These are phyloP conservation scores for Apomyelois bistriatella DNA, from an alignment of 2,888 invertebrate genomes.

Conservation along the genomic window DNA sequence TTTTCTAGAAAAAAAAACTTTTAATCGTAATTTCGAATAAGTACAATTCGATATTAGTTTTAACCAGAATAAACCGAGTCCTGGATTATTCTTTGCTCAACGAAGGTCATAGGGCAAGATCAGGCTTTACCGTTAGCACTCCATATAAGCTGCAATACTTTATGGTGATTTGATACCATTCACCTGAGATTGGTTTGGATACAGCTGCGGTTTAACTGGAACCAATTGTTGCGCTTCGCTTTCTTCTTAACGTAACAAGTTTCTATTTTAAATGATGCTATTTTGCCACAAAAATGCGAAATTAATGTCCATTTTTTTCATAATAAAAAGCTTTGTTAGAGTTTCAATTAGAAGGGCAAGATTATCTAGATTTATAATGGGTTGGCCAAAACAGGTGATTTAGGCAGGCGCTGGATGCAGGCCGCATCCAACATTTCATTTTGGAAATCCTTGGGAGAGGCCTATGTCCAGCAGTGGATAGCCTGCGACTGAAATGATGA, in stretches of 20 bases:
- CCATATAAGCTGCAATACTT: constrained; percentile 64
- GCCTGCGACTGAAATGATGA: too few species aligned
- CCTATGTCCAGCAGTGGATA: too few species aligned
- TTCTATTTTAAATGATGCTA: neutral
- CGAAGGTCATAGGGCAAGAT: constrained; percentile 44
- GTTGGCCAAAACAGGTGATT: too few species aligned
- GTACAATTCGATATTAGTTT: too few species aligned
- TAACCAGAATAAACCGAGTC: neutral
- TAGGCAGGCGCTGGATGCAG: too few species aligned
- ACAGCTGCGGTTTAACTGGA: constrained; percentile 30
- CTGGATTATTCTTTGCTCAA: constrained; percentile 3
- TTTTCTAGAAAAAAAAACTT: too few species aligned
- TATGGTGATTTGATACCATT: constrained; percentile 79
- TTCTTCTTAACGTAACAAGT: neutral
- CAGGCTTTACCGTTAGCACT: constrained; percentile 49
- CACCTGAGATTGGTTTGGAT: constrained; percentile 65
- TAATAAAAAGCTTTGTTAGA: neutral
- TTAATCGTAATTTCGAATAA: too few species aligned
- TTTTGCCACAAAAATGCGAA: constrained; percentile 2
- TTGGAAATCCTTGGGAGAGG: too few species aligned
- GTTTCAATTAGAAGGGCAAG: too few species aligned
- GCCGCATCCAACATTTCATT: too few species aligned
- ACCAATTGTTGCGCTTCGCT: constrained; percentile 5
- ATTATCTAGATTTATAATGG: too few species aligned
- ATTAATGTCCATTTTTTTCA: neutral